A percentile compares a stretch with the other conserved stretches of the same genome.
phyloP scores from a whole-genome alignment of 2,888 invertebrate genomes.

The Galerucella calmariensis region DNA sequence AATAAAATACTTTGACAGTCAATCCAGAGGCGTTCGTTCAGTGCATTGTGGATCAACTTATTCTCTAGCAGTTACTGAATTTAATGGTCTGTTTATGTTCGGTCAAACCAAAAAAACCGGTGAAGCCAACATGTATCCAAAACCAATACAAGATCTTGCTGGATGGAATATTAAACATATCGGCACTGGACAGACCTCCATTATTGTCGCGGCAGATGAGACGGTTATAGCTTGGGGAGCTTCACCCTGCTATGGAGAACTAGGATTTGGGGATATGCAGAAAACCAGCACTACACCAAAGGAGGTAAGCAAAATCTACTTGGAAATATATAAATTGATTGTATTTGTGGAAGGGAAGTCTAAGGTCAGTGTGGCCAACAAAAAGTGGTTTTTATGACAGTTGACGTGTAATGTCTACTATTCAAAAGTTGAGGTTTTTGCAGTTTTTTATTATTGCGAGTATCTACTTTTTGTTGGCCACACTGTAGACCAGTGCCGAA shows the following conservation, averaged over 20 bases:
- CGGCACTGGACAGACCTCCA: conserved; percentile 85
- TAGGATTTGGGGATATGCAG: conserved; percentile 87
- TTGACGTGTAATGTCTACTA: no score
- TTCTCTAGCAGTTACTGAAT: conserved; percentile 85
- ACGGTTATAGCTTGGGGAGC: conserved; percentile 92
- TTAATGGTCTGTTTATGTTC: conserved; percentile 82
- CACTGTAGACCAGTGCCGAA: no score
- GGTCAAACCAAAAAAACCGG: conserved; percentile 93
- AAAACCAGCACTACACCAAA: conserved; percentile 90
- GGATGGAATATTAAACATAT: conserved; percentile 92
- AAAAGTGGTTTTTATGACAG: no score
- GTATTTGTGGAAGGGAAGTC: no score
- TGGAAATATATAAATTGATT: not conserved
- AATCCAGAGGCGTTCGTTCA: conserved; percentile 83
- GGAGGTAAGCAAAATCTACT: conserved; percentile 71
- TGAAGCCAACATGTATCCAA: conserved; percentile 97
- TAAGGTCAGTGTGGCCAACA: no score
- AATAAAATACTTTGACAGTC: conserved; percentile 89
- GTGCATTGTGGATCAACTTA: conserved; percentile 88
- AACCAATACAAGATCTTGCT: conserved; percentile 91
- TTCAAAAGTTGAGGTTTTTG: no score
- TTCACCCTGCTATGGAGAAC: conserved; percentile 93
- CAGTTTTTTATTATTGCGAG: no score
- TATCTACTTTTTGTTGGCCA: no score
- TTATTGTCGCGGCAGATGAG: conserved; percentile 90